Evolutionary conservation across 2,797 vertebrate genomes (phyloP).

Genomic region (Coregonus sp.): DNA sequence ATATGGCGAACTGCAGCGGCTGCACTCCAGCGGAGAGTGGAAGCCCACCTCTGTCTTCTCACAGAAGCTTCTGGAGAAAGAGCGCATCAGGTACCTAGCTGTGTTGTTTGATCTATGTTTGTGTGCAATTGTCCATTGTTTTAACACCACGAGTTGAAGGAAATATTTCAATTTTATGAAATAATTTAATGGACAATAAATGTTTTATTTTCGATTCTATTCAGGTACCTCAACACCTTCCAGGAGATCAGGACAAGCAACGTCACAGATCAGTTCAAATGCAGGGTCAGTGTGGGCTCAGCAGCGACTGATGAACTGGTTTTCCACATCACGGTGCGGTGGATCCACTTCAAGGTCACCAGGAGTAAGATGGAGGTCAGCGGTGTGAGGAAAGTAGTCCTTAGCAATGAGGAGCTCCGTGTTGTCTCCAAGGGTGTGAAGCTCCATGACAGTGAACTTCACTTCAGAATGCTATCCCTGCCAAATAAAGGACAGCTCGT

Average conservation of each 20-base stretch:
- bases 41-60: slow-evolving; percentile 78
- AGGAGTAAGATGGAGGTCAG: slow-evolving; percentile 78
- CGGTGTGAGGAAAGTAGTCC: slow-evolving; percentile 63
- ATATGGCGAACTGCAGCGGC: slow-evolving; percentile 82
- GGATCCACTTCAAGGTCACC: slow-evolving; percentile 82
- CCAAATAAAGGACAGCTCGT: slow-evolving; percentile 83
- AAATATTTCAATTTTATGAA: not conserved
- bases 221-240: slow-evolving; percentile 77
- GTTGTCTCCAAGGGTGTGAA: slow-evolving; percentile 72
- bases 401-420: slow-evolving; percentile 79
- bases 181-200: too few relatives aligned
- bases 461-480: slow-evolving; percentile 78
- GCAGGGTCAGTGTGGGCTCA: slow-evolving; percentile 77
- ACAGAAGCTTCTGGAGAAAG: slow-evolving; percentile 77
- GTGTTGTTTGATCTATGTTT: not conserved
- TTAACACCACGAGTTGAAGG: not conserved
- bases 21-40: slow-evolving; percentile 79
- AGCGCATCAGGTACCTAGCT: slow-evolving; percentile 59
- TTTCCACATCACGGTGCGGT: slow-evolving; percentile 78
- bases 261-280: slow-evolving; percentile 81
- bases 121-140: not conserved
- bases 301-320: slow-evolving; percentile 67
- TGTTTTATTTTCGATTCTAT: not conserved
- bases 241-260: slow-evolving; percentile 74
- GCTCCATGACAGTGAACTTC: slow-evolving; percentile 74